These are phyloP conservation scores for Gnathonemus longibarbis DNA, from an alignment of 2,113 vertebrate genomes.

Conservation along the genomic window DNA sequence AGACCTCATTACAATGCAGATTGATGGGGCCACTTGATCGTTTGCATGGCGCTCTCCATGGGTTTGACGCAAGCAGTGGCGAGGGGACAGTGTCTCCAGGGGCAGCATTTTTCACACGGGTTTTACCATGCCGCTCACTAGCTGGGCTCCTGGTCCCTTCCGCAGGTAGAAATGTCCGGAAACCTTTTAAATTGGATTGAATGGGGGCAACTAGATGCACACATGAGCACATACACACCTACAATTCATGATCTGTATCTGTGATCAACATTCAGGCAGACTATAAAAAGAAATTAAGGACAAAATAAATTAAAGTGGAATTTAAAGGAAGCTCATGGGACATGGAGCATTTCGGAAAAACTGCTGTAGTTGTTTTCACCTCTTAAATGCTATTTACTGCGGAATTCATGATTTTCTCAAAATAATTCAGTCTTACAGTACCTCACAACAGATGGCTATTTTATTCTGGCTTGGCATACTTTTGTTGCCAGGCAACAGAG, in stretches of 20 bases:
- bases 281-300: neutral
- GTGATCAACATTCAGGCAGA: neutral
- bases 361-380: neutral
- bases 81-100: neutral
- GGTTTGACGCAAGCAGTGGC: neutral
- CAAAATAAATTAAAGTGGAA: neutral
- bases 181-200: neutral
- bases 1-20: neutral
- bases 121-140: neutral
- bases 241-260: neutral
- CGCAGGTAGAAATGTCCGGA: neutral
- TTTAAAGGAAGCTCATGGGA: neutral
- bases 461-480: constrained; percentile 54
- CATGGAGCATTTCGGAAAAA: neutral
- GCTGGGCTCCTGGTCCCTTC: neutral
- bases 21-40: neutral
- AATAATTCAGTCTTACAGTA: constrained; percentile 57
- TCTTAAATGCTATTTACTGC: neutral
- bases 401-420: constrained; percentile 55
- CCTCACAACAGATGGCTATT: constrained; percentile 56
- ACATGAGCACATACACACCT: neutral
- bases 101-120: neutral
- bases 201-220: neutral
- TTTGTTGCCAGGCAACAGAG: constrained; percentile 57
- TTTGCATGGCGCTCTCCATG: neutral